phyloP scores from a whole-genome alignment of 92 coral and sea anemone genomes.

The Zoanthus gigantus region DNA sequence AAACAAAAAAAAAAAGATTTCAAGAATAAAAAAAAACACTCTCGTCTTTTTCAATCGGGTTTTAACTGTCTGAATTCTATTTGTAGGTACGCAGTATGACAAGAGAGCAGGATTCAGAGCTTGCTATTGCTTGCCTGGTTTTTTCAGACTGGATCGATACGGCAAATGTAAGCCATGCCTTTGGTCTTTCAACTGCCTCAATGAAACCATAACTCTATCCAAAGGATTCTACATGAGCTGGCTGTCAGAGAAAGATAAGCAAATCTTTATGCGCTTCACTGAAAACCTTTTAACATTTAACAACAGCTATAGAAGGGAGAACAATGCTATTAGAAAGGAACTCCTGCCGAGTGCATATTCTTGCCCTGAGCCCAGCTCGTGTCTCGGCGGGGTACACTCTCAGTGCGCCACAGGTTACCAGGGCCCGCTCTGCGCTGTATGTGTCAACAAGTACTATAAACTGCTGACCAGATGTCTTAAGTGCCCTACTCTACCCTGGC shows the following conservation, averaged over 20 bases:
- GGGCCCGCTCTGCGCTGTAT: conserved; percentile 71
- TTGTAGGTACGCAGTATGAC: conserved; percentile 1
- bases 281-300: conserved; percentile 49
- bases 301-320: conserved; percentile 34
- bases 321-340: conserved; percentile 18
- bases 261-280: conserved; percentile 41
- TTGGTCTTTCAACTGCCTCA: conserved; percentile 43
- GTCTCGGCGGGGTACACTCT: conserved; percentile 70
- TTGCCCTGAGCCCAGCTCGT: conserved; percentile 59
- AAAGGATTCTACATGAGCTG: conserved; percentile 69
- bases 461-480: conserved; percentile 58
- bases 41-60: too few relatives aligned
- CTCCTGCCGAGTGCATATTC: conserved; percentile 53
- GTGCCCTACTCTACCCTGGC: conserved; percentile 62
- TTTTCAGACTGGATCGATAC: conserved; percentile 28
- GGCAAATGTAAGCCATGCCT: conserved; percentile 16
- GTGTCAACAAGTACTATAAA: conserved; percentile 52
- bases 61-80: not conserved
- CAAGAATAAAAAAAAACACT: too few relatives aligned
- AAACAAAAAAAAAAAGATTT: too few relatives aligned
- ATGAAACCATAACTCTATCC: conserved; percentile 55
- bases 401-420: conserved; percentile 61
- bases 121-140: not conserved
- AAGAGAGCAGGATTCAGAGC: conserved; percentile 17
- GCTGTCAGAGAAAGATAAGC: conserved; percentile 26